These are phyloP conservation scores for Eurois occulta DNA, from an alignment of 2,888 invertebrate species.

Conservation along the genomic window DNA sequence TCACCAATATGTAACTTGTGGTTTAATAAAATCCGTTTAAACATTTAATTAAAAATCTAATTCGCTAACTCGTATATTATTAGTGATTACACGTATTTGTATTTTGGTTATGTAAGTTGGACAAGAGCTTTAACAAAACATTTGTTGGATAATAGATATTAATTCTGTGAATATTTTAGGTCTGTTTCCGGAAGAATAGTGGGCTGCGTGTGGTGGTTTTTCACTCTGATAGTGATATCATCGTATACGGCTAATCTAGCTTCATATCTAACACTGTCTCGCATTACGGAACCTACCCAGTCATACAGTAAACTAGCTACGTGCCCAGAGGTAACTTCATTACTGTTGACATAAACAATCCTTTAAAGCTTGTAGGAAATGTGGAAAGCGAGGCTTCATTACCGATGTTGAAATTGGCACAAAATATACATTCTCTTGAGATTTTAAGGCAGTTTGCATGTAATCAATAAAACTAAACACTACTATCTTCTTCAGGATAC, in stretches of 20 bases:
- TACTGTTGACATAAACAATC: constrained; percentile 20
- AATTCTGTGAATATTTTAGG: constrained; percentile 79
- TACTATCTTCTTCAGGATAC: constrained; percentile 68
- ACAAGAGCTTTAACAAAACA: neutral
- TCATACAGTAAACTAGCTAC: constrained; percentile 78
- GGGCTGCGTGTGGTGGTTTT: constrained; percentile 99
- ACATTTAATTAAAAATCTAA: neutral
- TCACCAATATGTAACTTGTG: neutral
- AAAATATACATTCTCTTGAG: neutral
- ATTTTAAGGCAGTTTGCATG: neutral
- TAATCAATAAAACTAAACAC: neutral
- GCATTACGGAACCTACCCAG: constrained; percentile 97
- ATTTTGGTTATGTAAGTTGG: neutral
- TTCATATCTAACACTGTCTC: constrained; percentile 98
- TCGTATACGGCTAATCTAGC: constrained; percentile 99
- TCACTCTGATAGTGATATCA: constrained; percentile 98
- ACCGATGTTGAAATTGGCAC: neutral
- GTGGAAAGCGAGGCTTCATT: neutral
- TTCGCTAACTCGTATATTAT: neutral
- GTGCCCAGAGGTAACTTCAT: constrained; percentile 80
- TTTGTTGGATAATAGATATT: neutral
- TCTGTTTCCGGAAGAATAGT: constrained; percentile 97
- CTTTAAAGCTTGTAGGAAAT: constrained; percentile 9
- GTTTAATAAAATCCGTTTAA: neutral
- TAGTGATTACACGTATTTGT: neutral